phyloP scores from a whole-genome alignment of 2,797 vertebrate genomes.

The Anolis apletophallus region DNA sequence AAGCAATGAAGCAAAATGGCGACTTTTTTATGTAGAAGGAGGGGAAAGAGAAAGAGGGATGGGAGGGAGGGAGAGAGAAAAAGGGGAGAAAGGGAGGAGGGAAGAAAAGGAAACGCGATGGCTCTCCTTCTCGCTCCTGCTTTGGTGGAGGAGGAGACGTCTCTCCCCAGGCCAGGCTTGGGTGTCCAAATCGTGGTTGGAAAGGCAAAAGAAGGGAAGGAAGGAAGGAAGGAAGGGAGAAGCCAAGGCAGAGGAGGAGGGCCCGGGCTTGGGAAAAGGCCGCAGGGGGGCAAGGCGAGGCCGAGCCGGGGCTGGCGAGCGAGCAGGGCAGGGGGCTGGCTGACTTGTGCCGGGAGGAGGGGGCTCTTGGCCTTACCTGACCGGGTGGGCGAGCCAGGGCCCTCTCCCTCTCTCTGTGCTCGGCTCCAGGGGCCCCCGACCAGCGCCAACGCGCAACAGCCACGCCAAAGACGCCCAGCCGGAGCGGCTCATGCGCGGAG shows the following conservation, averaged over 20 bases:
- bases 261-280: neutral
- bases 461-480: constrained; percentile 33
- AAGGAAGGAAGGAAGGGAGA: rapidly evolving
- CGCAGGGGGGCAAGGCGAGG: constrained; percentile 22
- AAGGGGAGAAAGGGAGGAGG: no score
- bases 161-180: neutral
- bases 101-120: neutral
- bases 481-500: constrained; percentile 53
- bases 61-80: neutral
- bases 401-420: neutral
- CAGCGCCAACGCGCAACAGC: constrained; percentile 36
- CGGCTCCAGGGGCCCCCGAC: constrained; percentile 33
- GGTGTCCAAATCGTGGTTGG: no score
- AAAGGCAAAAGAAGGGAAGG: neutral
- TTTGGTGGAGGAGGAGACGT: no score
- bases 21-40: constrained; percentile 92
- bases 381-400: constrained; percentile 51
- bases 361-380: constrained; percentile 54
- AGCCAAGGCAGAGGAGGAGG: neutral
- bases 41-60: constrained; percentile 48
- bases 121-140: neutral
- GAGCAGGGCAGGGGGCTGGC: constrained; percentile 25
- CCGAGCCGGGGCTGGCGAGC: neutral
- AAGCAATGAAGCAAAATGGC: constrained; percentile 95
- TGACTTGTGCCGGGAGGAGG: neutral